Evolutionary conservation across 30 jellyfish, hydroid and myxozoan species (phyloP).

Genomic region (Cassiopea andromeda): DNA sequence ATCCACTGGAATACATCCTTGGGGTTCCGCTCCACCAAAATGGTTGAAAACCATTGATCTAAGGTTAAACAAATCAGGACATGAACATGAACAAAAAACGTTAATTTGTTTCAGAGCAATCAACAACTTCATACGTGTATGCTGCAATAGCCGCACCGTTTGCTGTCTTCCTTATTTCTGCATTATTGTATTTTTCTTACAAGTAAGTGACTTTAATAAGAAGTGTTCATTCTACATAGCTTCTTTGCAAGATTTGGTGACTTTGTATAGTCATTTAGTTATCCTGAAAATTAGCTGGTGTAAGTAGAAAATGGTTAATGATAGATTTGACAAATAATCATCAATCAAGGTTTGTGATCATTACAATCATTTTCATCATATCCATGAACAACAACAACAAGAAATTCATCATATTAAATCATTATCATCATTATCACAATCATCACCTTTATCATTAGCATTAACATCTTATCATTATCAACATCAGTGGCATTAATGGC

Average conservation of each 20-base stretch:
- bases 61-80: no score
- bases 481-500: neutral
- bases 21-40: no score
- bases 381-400: neutral
- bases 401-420: neutral
- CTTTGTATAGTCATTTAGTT: no score
- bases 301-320: no score
- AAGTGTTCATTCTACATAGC: no score
- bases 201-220: slow-evolving; percentile 46
- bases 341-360: neutral
- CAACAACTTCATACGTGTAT: neutral
- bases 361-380: slow-evolving; percentile 4
- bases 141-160: slow-evolving; percentile 54
- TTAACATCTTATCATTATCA: neutral
- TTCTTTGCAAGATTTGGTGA: no score
- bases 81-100: neutral
- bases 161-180: slow-evolving; percentile 18
- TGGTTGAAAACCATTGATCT: no score
- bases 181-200: slow-evolving; percentile 26
- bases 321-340: no score
- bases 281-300: no score
- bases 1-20: no score
- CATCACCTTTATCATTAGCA: slow-evolving; percentile 13
- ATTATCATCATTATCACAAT: slow-evolving; percentile 3
- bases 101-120: neutral